Base-by-base conservation (phyloP, 2,113 vertebrate genomes). In the Pao palembangensis region DNA sequence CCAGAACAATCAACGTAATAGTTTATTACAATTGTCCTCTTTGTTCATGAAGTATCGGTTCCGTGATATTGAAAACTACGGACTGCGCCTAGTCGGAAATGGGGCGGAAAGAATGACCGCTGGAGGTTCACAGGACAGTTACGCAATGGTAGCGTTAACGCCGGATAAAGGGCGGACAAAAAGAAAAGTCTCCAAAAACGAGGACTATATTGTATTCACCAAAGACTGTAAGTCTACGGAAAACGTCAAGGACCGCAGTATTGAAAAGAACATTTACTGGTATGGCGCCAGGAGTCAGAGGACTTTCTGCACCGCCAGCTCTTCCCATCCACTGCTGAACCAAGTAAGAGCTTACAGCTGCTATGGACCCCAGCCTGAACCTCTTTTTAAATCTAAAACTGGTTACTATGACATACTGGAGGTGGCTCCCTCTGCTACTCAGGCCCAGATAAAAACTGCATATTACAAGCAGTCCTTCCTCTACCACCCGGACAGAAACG, bases 391-490 rank as follows among this genome's bases (percentile, higher is more conserved):
- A 67, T 85, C 61, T 59, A 89, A 82, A 50, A 89, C 89, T 0
- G 92, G 87, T 0, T 93, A 95, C 21, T 97, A 96, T 6, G 94
- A 95, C 0, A 76, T 94, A 44, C 86, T 97, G 28, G 81, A 82
- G 4, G 89, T 96, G 0, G 55, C 88, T 0, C 34, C 87, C 0
- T 83, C 74, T 0, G 92, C 93, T 53, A 94, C 93, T 0, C 92
- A 93, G 17, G 87, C 91, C 8, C 94, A 96, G 75, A 94, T 96
- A 53, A 97, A 97, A 82, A 92, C 92, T 0, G 95, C 94, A 0
- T 96, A 96, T 65, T 97, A 96, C 78, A 91, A 91, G 74, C 93
- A 95, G 85, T 93, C 93, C 18, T 93, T 97, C 76, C 55, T 90
- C 31, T 93, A 87, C 60, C 95, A 96, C 55, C 95, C 95, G 0